Evolutionary conservation across 1,140 invertebrate genomes (phyloP).

Genomic region (Littorina saxatilis): DNA sequence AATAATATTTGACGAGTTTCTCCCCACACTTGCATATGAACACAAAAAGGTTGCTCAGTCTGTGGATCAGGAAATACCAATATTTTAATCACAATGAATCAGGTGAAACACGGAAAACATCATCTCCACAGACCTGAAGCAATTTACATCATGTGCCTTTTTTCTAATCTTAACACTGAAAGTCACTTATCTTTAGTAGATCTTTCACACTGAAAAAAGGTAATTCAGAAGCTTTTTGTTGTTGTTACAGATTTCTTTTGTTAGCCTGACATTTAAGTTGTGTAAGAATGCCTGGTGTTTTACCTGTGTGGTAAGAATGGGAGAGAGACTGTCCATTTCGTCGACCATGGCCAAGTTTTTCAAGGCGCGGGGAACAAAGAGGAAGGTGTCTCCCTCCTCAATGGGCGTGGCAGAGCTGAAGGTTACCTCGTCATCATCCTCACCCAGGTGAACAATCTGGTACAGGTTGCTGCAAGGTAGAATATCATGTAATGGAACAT

Average conservation of each 20-base stretch:
- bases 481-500: no score
- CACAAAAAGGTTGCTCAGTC: no score
- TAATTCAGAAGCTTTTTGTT: no score
- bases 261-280: no score
- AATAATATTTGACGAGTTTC: no score
- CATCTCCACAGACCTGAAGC: not conserved
- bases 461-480: constrained; percentile 89
- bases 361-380: constrained; percentile 95
- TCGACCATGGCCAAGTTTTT: constrained; percentile 98
- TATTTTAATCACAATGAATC: constrained; percentile 1
- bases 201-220: not conserved
- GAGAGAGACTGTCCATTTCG: constrained; percentile 97
- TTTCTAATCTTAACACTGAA: not conserved
- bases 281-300: no score
- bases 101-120: constrained; percentile 25
- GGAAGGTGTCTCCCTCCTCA: constrained; percentile 99
- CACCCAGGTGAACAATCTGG: constrained; percentile 99
- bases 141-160: not conserved
- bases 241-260: no score
- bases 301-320: constrained; percentile 92
- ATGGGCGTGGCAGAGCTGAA: constrained; percentile 99
- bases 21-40: no score
- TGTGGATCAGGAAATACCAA: constrained; percentile 6
- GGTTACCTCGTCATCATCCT: constrained; percentile 99
- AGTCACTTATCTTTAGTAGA: no score